Evolutionary conservation across 2,888 invertebrate species (phyloP).

Genomic region (Napeogenes inachia): DNA sequence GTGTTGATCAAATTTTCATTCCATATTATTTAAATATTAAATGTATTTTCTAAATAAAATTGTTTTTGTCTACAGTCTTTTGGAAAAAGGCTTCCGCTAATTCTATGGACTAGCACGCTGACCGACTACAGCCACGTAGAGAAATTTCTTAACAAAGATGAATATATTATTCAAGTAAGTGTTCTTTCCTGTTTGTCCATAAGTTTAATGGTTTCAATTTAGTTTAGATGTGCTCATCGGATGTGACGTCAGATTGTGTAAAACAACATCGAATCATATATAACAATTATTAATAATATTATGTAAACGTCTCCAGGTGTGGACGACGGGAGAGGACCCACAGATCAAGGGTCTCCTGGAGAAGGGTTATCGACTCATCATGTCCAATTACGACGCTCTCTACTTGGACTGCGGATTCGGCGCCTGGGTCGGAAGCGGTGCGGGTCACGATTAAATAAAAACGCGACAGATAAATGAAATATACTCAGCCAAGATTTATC

Average conservation of each 20-base stretch:
- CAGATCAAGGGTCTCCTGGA: constrained; percentile 81
- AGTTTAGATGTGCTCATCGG: too few species aligned
- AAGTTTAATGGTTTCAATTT: too few species aligned
- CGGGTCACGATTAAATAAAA: too few species aligned
- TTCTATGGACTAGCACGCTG: constrained; percentile 89
- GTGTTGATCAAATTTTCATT: too few species aligned
- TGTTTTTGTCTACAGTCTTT: constrained; percentile 50
- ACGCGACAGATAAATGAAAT: too few species aligned
- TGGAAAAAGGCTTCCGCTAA: constrained; percentile 78
- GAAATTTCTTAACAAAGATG: constrained; percentile 81
- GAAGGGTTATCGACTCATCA: constrained; percentile 85
- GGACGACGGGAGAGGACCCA: constrained; percentile 83
- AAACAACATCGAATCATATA: too few species aligned
- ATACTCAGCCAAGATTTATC: too few species aligned
- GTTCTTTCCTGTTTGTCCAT: not conserved
- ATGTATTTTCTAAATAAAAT: not conserved
- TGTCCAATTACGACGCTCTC: constrained; percentile 91
- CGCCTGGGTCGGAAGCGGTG: constrained; percentile 85
- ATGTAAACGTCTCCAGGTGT: constrained; percentile 66
- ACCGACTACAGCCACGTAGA: constrained; percentile 82
- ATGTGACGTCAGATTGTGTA: too few species aligned
- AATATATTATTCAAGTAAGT: constrained; percentile 86
- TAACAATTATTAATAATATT: not conserved
- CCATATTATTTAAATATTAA: too few species aligned
- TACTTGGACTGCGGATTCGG: constrained; percentile 92